A percentile compares a stretch with the other conserved stretches of the same genome.
These are phyloP conservation scores for Stegostoma tigrinum DNA, from an alignment of 2,113 vertebrate genomes.

Conservation along the genomic window DNA sequence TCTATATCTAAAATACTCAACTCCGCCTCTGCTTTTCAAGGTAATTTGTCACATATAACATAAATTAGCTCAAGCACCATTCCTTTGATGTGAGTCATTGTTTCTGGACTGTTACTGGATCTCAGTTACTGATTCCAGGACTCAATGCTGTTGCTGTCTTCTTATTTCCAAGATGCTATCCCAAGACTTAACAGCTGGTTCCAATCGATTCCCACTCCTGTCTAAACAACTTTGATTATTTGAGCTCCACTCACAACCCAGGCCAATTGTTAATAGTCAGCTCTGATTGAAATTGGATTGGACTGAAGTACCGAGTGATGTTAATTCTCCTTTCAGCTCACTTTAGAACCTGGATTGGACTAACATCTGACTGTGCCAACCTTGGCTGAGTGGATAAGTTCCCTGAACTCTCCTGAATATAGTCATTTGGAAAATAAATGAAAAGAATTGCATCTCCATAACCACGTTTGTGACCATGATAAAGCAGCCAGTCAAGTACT, in stretches of 20 bases:
- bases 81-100: not conserved
- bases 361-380: not conserved
- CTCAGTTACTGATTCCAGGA: not conserved
- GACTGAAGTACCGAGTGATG: not conserved
- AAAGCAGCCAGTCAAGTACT: not conserved
- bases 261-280: not conserved
- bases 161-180: not conserved
- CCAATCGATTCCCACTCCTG: not conserved
- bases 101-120: not conserved
- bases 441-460: not conserved
- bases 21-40: not conserved
- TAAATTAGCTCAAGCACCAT: not conserved
- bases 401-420: not conserved
- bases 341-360: not conserved
- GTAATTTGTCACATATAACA: not conserved
- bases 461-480: not conserved
- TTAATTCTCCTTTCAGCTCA: not conserved
- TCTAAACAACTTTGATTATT: not conserved
- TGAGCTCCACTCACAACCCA: not conserved
- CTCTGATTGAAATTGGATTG: not conserved
- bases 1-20: not conserved
- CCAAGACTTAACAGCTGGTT: not conserved
- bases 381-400: not conserved
- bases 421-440: not conserved
- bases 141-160: not conserved